Evolutionary conservation across 2,888 invertebrate genomes (phyloP).

Genomic region (Andricus quercusramuli): DNA sequence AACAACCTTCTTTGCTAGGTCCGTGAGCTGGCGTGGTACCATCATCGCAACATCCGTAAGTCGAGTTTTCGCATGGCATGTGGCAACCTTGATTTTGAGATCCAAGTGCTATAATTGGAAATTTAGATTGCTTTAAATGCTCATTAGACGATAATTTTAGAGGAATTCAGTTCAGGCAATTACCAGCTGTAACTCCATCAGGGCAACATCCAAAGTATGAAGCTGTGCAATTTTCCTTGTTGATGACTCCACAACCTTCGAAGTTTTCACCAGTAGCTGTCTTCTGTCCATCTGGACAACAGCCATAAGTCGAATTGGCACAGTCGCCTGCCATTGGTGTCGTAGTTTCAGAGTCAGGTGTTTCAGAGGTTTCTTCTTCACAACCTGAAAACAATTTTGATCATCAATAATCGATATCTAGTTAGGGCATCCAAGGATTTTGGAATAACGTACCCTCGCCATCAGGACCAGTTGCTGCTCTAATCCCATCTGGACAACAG

Average conservation of each 20-base stretch:
- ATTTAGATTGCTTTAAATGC: conserved; percentile 17
- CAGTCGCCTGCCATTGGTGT: conserved; percentile 78
- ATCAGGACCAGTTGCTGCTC: conserved; percentile 84
- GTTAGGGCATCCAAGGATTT: not conserved
- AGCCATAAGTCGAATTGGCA: conserved; percentile 83
- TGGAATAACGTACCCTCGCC: conserved; percentile 76
- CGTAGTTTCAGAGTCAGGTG: conserved; percentile 65
- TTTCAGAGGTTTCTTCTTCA: conserved; percentile 62
- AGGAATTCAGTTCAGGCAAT: not conserved
- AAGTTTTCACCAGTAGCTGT: conserved; percentile 83
- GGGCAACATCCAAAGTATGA: conserved; percentile 88
- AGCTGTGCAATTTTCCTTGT: conserved; percentile 80
- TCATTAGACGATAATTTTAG: not conserved
- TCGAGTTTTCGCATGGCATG: conserved; percentile 84
- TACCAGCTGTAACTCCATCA: conserved; percentile 84
- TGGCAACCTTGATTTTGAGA: conserved; percentile 87
- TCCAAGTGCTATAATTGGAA: conserved; percentile 81
- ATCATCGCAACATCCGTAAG: conserved; percentile 94
- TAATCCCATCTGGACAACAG: conserved; percentile 86
- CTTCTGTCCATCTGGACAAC: conserved; percentile 86
- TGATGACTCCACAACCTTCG: conserved; percentile 81
- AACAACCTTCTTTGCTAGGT: conserved; percentile 89
- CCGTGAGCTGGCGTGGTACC: conserved; percentile 92
- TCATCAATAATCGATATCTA: not conserved
- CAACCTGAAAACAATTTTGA: conserved; percentile 61